Evolutionary conservation across 2,888 invertebrate genomes (phyloP), one percentile per base, ranked within the genome.

Genomic region (Copidosoma aretas): DNA sequence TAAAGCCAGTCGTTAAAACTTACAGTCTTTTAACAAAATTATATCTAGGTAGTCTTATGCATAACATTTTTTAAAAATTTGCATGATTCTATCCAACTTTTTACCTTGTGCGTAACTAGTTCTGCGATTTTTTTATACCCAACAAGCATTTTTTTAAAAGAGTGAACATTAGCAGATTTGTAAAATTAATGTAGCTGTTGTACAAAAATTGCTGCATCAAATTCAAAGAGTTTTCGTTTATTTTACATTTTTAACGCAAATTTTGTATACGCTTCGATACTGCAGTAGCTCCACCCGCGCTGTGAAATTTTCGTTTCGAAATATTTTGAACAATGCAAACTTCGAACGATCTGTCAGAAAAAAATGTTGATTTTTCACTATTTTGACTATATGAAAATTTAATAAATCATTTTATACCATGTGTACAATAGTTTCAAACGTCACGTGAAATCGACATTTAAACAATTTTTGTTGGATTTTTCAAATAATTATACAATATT

Each of bases 241-340:
- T 53, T 53, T 51, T 24, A 19, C n/a, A 4, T 3, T 62, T 52
- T n/a, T 58, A 58, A 10, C n/a, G 19, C 22, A 8, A 32, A 54
- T 62, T 62, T 61, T 58, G 22, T 43, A 21, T 62, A 58, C 14
- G 32, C 8, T 32, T 32, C 62, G 58, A 67, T 58, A 58, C 67
- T 62, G 67, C 61, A 62, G 67, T 67, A 58, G 52, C 62, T 67
- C 67, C 62, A 53, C 46, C 58, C 62, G 39, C 14, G n/a, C 53
- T 10, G 12, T 58, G 62, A 58, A 58, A 62, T 62, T 1, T 52
- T 57, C 25, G 52, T 58, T 67, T 21, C 8, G 32, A 3, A 32
- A 32, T 8, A 32, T 32, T 32, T 32, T 8, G 8, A 32, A 32
- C 32, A 32, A 32, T 5, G 8, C 32, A 32, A 32, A n/a, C 8